phyloP scores from a whole-genome alignment of 2,113 vertebrate genomes.

The Podilymbus podiceps region DNA sequence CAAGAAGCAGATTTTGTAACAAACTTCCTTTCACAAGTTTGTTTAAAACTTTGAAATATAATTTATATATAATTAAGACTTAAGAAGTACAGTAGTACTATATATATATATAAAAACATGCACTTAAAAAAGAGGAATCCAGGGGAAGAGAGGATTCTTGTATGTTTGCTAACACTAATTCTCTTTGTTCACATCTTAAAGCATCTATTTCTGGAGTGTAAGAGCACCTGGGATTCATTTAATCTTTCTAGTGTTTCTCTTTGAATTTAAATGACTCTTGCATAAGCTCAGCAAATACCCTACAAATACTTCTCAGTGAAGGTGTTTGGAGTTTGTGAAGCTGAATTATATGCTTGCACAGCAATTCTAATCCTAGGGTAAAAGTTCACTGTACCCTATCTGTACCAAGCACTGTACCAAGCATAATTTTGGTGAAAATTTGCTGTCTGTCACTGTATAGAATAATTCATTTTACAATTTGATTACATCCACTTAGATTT shows the following conservation, averaged over 20 bases:
- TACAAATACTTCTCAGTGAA: constrained; percentile 7
- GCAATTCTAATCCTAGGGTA: constrained; percentile 31
- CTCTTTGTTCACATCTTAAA: constrained; percentile 21
- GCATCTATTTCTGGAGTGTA: constrained; percentile 25
- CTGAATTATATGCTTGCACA: constrained; percentile 42
- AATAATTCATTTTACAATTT: background rate
- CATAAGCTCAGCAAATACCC: constrained; percentile 31
- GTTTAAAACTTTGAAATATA: background rate
- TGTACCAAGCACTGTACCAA: background rate
- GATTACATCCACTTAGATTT: background rate
- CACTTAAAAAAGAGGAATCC: background rate
- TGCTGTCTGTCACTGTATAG: background rate
- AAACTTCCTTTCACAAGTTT: background rate
- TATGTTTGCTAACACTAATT: constrained; percentile 20
- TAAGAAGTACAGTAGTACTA: background rate
- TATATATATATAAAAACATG: background rate
- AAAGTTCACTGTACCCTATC: background rate
- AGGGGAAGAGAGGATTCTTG: background rate
- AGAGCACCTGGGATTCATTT: constrained; percentile 52
- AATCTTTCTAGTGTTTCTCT: constrained; percentile 44
- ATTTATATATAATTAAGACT: background rate
- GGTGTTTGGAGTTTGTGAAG: background rate
- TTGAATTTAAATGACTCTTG: constrained; percentile 47
- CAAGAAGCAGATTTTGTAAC: background rate
- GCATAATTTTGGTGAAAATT: background rate